A percentile compares a stretch with the other conserved stretches of the same genome.
Evolutionary conservation across 1,140 invertebrate genomes (phyloP).

Genomic region (Papilio xuthus): DNA sequence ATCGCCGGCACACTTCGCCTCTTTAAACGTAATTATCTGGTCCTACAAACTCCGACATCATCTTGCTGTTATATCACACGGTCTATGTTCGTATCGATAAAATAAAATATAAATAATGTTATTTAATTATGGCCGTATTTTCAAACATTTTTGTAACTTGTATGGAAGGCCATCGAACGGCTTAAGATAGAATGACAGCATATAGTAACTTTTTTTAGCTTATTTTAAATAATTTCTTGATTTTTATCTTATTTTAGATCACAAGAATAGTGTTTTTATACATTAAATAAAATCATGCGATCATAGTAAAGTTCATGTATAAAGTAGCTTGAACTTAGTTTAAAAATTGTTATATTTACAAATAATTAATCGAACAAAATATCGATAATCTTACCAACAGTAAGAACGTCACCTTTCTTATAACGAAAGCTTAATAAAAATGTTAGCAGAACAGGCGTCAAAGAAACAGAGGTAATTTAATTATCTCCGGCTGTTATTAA

Average conservation of each 20-base stretch:
- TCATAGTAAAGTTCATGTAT: not conserved
- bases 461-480: conserved; percentile 76
- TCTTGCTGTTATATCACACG: conserved; percentile 42
- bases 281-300: too few species aligned
- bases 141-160: not conserved
- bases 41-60: conserved; percentile 66
- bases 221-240: too few species aligned
- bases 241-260: too few species aligned
- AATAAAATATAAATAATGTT: not conserved
- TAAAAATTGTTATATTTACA: not conserved
- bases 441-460: conserved; percentile 69
- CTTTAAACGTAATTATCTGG: conserved; percentile 55
- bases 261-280: too few species aligned
- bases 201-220: too few species aligned
- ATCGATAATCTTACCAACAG: conserved; percentile 29
- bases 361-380: not conserved
- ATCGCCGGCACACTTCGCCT: conserved; percentile 42
- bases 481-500: conserved; percentile 70
- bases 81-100: conserved; percentile 34
- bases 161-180: not conserved
- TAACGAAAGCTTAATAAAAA: conserved; percentile 67
- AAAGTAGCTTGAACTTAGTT: not conserved
- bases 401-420: conserved; percentile 32
- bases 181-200: too few species aligned
- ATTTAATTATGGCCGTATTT: not conserved